These are phyloP conservation scores for Rhinolophus sinicus DNA, from an alignment of 2,113 vertebrate genomes.

Conservation along the genomic window DNA sequence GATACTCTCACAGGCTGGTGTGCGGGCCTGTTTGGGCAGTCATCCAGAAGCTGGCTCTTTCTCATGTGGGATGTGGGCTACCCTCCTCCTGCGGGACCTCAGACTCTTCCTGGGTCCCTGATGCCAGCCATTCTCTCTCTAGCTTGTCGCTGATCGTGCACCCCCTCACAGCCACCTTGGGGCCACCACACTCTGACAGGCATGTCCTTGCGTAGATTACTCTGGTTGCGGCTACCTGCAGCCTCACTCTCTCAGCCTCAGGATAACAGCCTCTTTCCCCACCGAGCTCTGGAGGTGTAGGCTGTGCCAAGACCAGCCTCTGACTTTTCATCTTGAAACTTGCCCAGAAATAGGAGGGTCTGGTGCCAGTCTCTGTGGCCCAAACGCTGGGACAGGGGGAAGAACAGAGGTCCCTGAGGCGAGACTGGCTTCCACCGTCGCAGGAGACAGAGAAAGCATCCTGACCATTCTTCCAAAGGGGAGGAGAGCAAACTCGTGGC, in stretches of 20 bases:
- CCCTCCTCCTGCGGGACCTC: not conserved
- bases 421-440: not conserved
- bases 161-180: not conserved
- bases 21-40: not conserved
- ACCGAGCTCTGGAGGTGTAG: not conserved
- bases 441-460: not conserved
- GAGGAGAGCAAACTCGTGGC: accelerated
- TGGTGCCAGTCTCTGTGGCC: not conserved
- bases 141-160: not conserved
- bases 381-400: not conserved
- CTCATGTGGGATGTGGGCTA: not conserved
- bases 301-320: not conserved
- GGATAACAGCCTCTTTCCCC: not conserved
- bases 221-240: not conserved
- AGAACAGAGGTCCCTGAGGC: not conserved
- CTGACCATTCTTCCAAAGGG: not conserved
- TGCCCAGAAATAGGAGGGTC: not conserved
- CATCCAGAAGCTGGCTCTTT: not conserved
- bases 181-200: not conserved
- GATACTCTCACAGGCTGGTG: too few species aligned
- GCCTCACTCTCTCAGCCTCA: not conserved
- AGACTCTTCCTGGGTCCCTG: not conserved
- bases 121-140: not conserved
- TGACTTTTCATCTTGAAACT: not conserved
- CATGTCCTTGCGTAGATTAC: not conserved